Evolutionary conservation across 2,113 vertebrate genomes (phyloP).

Genomic region (Haemorhous mexicanus): DNA sequence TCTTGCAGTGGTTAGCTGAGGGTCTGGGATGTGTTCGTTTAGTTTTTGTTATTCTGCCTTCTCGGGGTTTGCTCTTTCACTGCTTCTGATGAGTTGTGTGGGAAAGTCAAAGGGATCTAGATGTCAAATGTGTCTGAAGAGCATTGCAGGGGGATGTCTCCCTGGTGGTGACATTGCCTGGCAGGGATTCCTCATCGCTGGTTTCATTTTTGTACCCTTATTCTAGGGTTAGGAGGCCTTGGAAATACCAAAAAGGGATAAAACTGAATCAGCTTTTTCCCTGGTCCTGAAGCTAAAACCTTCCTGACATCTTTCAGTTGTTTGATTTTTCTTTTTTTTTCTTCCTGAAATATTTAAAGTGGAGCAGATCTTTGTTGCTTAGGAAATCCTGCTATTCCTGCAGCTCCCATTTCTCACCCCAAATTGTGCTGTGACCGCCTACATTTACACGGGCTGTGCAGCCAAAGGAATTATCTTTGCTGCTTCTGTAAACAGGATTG

Average conservation of each 20-base stretch:
- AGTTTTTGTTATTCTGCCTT: not conserved
- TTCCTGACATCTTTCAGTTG: not conserved
- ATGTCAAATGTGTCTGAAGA: not conserved
- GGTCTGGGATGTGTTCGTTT: accelerated
- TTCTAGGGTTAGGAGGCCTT: not conserved
- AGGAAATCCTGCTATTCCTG: constrained; percentile 56
- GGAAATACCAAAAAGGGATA: not conserved
- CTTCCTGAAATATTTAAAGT: constrained; percentile 15
- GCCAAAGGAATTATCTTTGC: not conserved
- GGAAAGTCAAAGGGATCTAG: not conserved
- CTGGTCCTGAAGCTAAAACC: not conserved
- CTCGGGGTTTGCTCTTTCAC: not conserved
- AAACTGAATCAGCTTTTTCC: not conserved
- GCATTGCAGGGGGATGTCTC: not conserved
- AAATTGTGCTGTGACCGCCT: not conserved
- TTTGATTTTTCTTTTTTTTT: not conserved
- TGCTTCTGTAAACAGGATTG: not conserved
- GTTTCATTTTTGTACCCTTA: not conserved
- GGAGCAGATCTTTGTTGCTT: constrained; percentile 34
- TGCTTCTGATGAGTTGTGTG: not conserved
- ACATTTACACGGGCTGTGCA: not conserved
- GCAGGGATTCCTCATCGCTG: not conserved
- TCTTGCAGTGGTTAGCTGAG: not conserved
- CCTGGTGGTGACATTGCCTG: not conserved
- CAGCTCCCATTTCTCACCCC: constrained; percentile 7